A percentile compares a stretch with the other conserved stretches of the same genome.
These are phyloP conservation scores for Discoglossus pictus DNA, from an alignment of 2,797 vertebrate genomes.

Conservation along the genomic window DNA sequence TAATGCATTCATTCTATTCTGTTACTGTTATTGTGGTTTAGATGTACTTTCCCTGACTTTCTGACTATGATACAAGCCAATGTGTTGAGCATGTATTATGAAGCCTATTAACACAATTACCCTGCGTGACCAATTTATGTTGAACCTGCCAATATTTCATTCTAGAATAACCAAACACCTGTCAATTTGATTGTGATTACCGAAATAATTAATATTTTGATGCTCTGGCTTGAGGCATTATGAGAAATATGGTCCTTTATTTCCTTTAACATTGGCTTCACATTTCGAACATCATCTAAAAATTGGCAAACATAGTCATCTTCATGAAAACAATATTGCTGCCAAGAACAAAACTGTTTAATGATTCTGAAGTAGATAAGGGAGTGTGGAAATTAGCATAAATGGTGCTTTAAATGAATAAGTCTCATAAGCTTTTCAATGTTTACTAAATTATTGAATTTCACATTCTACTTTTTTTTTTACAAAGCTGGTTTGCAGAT, in stretches of 20 bases:
- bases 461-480: too few species aligned
- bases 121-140: background rate
- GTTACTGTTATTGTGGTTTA: background rate
- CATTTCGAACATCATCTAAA: background rate
- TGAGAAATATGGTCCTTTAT: background rate
- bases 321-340: background rate
- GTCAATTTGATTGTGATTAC: background rate
- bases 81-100: background rate
- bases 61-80: constrained; percentile 8
- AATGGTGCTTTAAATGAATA: too few species aligned
- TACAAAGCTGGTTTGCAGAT: too few species aligned
- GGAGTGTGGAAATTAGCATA: too few species aligned
- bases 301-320: background rate
- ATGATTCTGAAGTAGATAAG: too few species aligned
- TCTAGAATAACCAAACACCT: background rate
- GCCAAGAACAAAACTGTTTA: background rate
- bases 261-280: background rate
- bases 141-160: background rate
- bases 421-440: too few species aligned
- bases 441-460: too few species aligned
- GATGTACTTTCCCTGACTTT: background rate
- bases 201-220: background rate
- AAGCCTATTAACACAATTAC: constrained; percentile 1
- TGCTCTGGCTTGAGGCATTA: background rate
- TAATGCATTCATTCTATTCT: too few species aligned